Evolutionary conservation across 2,113 vertebrate genomes (phyloP).

Genomic region (Riparia riparia): DNA sequence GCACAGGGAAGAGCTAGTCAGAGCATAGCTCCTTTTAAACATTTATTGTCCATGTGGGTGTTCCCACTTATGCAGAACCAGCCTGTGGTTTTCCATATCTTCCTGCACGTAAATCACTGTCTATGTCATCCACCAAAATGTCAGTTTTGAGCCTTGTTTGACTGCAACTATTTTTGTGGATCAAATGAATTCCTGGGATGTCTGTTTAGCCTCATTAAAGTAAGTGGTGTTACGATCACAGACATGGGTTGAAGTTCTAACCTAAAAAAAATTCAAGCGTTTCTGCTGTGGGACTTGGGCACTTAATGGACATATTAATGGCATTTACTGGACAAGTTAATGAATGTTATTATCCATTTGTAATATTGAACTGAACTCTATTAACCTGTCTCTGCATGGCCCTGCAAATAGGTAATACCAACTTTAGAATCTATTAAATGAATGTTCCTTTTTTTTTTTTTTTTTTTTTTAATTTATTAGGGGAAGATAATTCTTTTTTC

Average conservation of each 20-base stretch:
- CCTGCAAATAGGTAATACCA: not conserved
- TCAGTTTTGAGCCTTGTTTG: not conserved
- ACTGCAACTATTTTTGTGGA: not conserved
- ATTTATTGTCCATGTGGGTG: not conserved
- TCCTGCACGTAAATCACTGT: not conserved
- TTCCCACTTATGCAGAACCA: not conserved
- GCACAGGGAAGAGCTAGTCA: not conserved
- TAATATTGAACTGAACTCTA: slow-evolving; percentile 9
- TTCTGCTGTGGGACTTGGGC: not conserved
- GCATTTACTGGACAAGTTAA: slow-evolving; percentile 32
- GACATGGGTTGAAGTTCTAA: not conserved
- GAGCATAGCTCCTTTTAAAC: not conserved
- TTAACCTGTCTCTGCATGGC: not conserved
- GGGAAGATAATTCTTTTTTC: not conserved
- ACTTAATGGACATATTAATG: not conserved
- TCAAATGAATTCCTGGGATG: not conserved
- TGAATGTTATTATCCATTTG: slow-evolving; percentile 31
- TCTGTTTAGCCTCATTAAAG: not conserved
- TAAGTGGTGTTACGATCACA: not conserved
- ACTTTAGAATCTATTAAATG: not conserved
- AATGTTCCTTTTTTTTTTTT: not conserved
- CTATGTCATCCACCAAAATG: not conserved
- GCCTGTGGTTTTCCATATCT: not conserved
- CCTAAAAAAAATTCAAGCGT: not conserved
- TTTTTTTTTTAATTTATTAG: not conserved